A percentile compares a stretch with the other conserved stretches of the same genome.
Evolutionary conservation across 37 sponge, comb jelly and placozoan genomes (phyloP).

Genomic region (Theonella swinhoei): DNA sequence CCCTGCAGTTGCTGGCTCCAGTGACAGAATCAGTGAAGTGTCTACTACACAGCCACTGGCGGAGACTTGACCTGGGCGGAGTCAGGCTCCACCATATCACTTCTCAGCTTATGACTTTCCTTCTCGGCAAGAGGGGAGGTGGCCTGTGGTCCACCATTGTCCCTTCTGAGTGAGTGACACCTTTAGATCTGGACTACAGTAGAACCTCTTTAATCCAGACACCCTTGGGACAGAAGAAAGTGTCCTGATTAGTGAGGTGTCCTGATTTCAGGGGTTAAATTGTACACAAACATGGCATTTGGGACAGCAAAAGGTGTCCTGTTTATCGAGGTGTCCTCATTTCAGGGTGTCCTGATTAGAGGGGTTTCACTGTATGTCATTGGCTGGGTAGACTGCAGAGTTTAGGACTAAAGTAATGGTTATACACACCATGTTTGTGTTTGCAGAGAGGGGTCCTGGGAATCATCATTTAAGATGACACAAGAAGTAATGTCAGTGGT

Average conservation of each 20-base stretch:
- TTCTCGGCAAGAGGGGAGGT: slow-evolving; percentile 52
- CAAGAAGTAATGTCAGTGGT: slow-evolving; percentile 59
- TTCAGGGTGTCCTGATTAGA: too few relatives aligned
- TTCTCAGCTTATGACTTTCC: slow-evolving; percentile 42
- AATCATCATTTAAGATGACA: slow-evolving; percentile 56
- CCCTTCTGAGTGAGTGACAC: slow-evolving; percentile 39
- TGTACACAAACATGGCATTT: too few relatives aligned
- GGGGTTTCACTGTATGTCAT: too few relatives aligned
- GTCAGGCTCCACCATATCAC: slow-evolving; percentile 48
- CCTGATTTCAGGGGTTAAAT: neutral
- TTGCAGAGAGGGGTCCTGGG: slow-evolving; percentile 41
- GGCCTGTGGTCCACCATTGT: slow-evolving; percentile 65
- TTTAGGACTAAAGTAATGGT: neutral
- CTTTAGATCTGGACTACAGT: too few relatives aligned
- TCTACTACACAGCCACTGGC: slow-evolving; percentile 57
- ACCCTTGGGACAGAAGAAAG: too few relatives aligned
- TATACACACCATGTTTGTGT: neutral
- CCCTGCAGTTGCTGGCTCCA: slow-evolving; percentile 27
- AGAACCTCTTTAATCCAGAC: too few relatives aligned
- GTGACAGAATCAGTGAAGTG: slow-evolving; percentile 37
- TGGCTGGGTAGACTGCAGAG: neutral
- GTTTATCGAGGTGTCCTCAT: too few relatives aligned
- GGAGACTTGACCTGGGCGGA: slow-evolving; percentile 29
- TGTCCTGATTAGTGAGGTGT: neutral
- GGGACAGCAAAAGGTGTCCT: too few relatives aligned